Evolutionary conservation across 2,888 invertebrate species (phyloP), one percentile per base, ranked within the genome.

Genomic region (Balanococcus diminutus): DNA sequence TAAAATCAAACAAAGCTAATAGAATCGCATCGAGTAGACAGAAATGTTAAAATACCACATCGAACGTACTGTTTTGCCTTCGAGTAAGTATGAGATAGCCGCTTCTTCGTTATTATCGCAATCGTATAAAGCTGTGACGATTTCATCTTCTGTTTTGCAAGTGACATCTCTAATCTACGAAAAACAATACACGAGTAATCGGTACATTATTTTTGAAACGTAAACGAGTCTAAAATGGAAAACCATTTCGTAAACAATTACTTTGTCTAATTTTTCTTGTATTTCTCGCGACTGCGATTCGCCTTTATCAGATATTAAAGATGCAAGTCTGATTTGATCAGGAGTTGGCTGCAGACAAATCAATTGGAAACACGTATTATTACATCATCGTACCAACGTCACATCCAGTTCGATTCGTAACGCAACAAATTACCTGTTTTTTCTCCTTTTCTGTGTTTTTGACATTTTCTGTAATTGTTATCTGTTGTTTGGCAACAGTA

Each of bases 91-190:
- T 36, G 51, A 32, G 88, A 95, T 94, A 87, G 97, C 98, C 89
- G 93, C 93, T 88, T 95, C 94, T 90, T 95, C 91, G 91, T 98
- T 97, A 90, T 96, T 94, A 91, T 97, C 96, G 89, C 95, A 95
- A 92, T 98, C 98, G 90, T 97, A 96, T 86, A 98, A 93, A 87
- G 97, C 98, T 90, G 96, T 95, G 89, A 95, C 95, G 86, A 96
- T 97, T 91, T 96, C 96, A 90, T 97, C 97, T 90, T 96, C 96
- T 85, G 95, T 93, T 89, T 95, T 94, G 88, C 95, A 94, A 86
- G 98, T 97, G 92, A 96, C 94, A 90, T 97, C 97, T 93, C 97
- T 95, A 88, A 97, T 92, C 91, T 92, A 88, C 81, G 19, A 82
- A 86, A 46, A 81, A 81, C 9, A n/a, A 46, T 39, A 42, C 16